Evolutionary conservation across 2,888 invertebrate genomes (phyloP), one percentile per base, ranked within the genome.

Genomic region (Drosophila rubida): DNA sequence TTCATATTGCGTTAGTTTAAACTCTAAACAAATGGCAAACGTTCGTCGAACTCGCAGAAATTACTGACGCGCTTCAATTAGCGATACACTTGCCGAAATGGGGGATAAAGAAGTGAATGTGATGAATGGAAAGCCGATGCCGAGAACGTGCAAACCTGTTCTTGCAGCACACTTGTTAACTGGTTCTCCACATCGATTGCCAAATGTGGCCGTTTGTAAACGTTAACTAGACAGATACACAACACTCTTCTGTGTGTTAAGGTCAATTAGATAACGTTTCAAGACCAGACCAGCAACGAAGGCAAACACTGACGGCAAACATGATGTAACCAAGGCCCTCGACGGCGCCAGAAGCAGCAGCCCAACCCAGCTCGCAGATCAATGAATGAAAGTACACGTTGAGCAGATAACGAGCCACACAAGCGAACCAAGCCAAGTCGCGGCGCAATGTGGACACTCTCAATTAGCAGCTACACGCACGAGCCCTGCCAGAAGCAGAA

Each of bases 321-420:
- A 87, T 85, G 76, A 85, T 85, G 88, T 88, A 88, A 85, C 66
- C 54, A 19, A 9, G 25, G 19, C 14, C 54, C 75, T 32, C n/a
- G 32, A 6, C 71, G 63, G 74, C 81, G 25, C 13, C 54, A 65
- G 55, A 67, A 55, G 61, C 48, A 13, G 6, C 4, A 50, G 54
- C 64, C 54, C 60, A 49, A 51, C 58, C 61, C 58, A 42, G 37
- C 46, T 50, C 65, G 32, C 30, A 54, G 44, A 54, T 72, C 48
- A 46, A 78, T 83, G 83, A 87, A 88, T 87, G 88, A 88, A 88
- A 85, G 82, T 79, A 74, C 51, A 69, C 61, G 58, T 69, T 65
- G 27, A 4, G 30, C 30, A 41, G 51, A 30, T 54, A 42, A 66
- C 51, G 46, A 37, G 35, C 35, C 35, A 60, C n/a, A 32, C 25